Evolutionary conservation across 2,113 vertebrate genomes (phyloP), one percentile per base, ranked within the genome.

Genomic region (Corythoichthys haematopterus): DNA sequence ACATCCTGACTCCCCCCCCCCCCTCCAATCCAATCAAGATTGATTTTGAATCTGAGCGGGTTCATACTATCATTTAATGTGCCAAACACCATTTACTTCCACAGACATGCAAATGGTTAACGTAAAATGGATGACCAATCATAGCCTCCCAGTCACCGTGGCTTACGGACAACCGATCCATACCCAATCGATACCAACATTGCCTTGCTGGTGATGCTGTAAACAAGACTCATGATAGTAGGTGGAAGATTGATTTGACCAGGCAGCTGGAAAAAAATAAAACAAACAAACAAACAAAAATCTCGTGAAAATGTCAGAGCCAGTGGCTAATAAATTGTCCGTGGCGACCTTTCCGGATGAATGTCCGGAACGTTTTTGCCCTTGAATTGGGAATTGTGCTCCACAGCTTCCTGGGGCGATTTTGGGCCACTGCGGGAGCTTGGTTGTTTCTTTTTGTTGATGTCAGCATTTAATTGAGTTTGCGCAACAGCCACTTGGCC

Each of bases 391-490:
- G 38, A 47, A 43, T 48, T 60, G 64, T 40, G 64, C 50, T 35
- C 7, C 8, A 4, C 33, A 58, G 28, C 37, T 37, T 69, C 15
- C 43, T 40, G 37, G 28, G 65, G 33, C 50, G 8, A 52, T 79
- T 80, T 76, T 15, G 66, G 48, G 33, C 64, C 2, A 1, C 51
- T 36, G 66, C 48, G 51, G 43, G 69, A 61, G 51, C 70, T 69
- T 62, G 59, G 45, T 75, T 60, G 57, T 28, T 38, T 38, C 57
- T 47, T 47, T 81, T 76, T 79, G 76, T 80, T 67, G 71, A 70
- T 78, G 71, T 80, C 75, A 72, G 72, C 64, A 71, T 64, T 71
- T 72, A 76, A 79, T 79, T 73, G 82, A 65, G 45, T 79, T 77
- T 83, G 61, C 74, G 74, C 68, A 65, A 63, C 58, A 71, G 75